Evolutionary conservation across 1,140 invertebrate genomes (phyloP).

Genomic region (Meloidogyne floridensis): DNA sequence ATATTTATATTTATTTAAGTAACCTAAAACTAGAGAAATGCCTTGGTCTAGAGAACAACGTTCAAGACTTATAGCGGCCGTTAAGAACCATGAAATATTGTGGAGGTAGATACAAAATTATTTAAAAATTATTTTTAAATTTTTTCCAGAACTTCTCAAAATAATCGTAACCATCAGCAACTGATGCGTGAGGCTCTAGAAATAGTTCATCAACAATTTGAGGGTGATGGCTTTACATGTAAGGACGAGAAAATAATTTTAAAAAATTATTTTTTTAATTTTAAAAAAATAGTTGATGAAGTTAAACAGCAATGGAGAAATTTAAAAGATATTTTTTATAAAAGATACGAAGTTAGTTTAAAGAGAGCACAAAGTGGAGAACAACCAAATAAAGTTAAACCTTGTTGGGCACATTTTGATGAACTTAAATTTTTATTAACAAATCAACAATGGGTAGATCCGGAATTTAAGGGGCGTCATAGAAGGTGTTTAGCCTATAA

Average conservation of each 20-base stretch:
- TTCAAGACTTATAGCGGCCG: constrained; percentile 14
- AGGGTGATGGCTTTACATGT: constrained; percentile 19
- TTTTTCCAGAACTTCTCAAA: background rate
- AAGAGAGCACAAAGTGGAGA: background rate
- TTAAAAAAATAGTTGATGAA: constrained; percentile 1
- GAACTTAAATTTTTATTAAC: constrained; percentile 20
- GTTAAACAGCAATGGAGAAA: constrained; percentile 22
- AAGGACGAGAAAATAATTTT: background rate
- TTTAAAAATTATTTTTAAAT: background rate
- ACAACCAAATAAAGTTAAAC: background rate
- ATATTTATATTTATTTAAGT: background rate
- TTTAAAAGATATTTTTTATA: constrained; percentile 26
- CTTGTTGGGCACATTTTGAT: constrained; percentile 17
- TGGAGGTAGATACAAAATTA: background rate
- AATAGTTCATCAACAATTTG: constrained; percentile 15
- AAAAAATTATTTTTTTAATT: background rate
- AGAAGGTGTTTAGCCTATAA: background rate
- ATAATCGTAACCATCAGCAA: background rate
- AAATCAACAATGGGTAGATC: constrained; percentile 17
- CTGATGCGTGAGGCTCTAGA: constrained; percentile 1
- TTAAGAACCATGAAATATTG: constrained; percentile 7
- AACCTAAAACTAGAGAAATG: background rate
- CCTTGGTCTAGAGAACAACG: constrained; percentile 14
- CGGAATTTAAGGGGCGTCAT: background rate
- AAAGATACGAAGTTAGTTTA: constrained; percentile 9